Conservation (phyloP, 2,113 vertebrate genomes). For the Alosa alosa region DNA sequence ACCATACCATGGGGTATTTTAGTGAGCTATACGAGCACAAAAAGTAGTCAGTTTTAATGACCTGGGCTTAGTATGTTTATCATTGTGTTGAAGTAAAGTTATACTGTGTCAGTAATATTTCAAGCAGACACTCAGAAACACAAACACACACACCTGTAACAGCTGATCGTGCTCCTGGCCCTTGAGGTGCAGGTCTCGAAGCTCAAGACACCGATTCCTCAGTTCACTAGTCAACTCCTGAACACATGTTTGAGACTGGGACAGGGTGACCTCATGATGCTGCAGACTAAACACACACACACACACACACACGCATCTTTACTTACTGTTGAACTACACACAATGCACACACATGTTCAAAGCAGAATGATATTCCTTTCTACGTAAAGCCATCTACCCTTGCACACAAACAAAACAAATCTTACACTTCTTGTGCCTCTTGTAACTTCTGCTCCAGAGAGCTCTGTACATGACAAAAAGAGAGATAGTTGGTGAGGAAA, state of each 20-base stretch:
- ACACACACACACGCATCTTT: background rate
- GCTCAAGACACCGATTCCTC: constrained; percentile 69
- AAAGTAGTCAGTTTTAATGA: background rate
- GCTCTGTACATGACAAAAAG: constrained; percentile 46
- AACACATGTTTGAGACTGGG: constrained; percentile 70
- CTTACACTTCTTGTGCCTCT: constrained; percentile 62
- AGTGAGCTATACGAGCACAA: background rate
- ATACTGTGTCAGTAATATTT: background rate
- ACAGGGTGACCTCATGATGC: constrained; percentile 59
- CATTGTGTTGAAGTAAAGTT: background rate
- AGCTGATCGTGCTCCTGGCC: constrained; percentile 64
- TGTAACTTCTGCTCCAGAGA: constrained; percentile 73
- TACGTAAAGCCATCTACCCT: background rate
- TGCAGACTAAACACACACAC: constrained; percentile 57
- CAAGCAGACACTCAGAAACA: background rate
- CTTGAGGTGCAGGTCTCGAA: constrained; percentile 61
- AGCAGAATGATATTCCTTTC: background rate
- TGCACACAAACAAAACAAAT: background rate
- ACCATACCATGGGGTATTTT: background rate
- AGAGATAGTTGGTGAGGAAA: background rate
- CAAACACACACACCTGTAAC: constrained; percentile 57
- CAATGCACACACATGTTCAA: background rate
- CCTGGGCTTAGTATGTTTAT: background rate
- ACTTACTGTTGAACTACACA: background rate
- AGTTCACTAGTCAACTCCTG: constrained; percentile 74